A percentile compares a stretch with the other conserved stretches of the same genome.
These are phyloP conservation scores for Helicolenus hilgendorfi DNA, from an alignment of 2,797 vertebrate species.

Conservation along the genomic window DNA sequence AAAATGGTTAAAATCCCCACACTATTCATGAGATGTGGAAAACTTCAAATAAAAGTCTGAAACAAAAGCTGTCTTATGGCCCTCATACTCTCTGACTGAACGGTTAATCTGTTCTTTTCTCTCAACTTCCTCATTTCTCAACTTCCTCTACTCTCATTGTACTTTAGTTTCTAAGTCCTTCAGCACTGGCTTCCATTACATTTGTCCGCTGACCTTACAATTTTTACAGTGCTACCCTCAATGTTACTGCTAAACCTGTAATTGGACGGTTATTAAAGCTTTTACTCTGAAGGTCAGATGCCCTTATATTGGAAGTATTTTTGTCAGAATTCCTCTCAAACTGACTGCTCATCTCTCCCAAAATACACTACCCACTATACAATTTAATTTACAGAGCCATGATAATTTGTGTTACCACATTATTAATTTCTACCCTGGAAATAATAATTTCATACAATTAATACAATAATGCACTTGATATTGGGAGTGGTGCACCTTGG, in stretches of 20 bases:
- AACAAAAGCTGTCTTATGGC: not conserved
- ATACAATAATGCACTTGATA: not conserved
- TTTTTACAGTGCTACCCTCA: conserved; percentile 28
- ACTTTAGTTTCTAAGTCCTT: conserved; percentile 31
- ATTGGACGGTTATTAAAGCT: conserved; percentile 24
- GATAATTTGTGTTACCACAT: not conserved
- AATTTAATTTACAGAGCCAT: not conserved
- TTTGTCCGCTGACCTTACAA: conserved; percentile 37
- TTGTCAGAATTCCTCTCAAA: not conserved
- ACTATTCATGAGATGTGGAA: not conserved
- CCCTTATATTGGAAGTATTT: not conserved
- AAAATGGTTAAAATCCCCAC: not conserved
- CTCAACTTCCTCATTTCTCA: not conserved
- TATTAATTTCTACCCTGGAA: not conserved
- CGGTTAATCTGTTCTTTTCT: not conserved
- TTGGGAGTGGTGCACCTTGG: not conserved
- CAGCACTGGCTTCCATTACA: conserved; percentile 28
- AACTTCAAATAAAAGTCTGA: not conserved
- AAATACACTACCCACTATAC: not conserved
- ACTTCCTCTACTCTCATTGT: not conserved
- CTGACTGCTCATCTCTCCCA: not conserved
- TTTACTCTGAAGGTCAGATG: conserved; percentile 31
- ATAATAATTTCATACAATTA: not conserved
- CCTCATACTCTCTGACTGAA: not conserved
- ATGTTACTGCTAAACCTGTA: conserved; percentile 9